Evolutionary conservation across 2,888 invertebrate species (phyloP).

Genomic region (Nebria salina): DNA sequence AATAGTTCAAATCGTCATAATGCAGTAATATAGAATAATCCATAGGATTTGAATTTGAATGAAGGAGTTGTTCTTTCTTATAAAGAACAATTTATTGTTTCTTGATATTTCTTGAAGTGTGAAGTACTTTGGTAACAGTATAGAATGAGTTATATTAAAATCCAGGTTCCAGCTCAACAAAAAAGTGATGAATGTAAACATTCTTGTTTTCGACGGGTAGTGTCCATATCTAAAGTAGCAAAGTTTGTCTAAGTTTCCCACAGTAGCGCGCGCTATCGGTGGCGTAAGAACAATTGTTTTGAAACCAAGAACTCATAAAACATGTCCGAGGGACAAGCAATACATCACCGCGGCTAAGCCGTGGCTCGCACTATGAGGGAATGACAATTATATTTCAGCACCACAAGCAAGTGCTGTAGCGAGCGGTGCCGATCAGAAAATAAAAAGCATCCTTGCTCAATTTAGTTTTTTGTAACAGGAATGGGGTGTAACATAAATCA

Average conservation of each 20-base stretch:
- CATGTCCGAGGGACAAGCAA: background rate
- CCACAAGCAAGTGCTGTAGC: background rate
- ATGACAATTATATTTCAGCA: constrained; percentile 20
- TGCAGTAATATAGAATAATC: no score
- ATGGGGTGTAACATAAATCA: constrained; percentile 33
- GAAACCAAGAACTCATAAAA: constrained; percentile 16
- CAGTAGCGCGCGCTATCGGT: background rate
- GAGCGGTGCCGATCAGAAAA: constrained; percentile 17
- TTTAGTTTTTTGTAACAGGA: constrained; percentile 30
- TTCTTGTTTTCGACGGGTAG: constrained; percentile 1
- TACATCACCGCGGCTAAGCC: background rate
- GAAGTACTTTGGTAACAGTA: background rate
- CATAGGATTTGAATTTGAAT: no score
- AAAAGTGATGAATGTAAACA: background rate
- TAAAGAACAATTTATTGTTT: no score
- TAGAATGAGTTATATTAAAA: background rate
- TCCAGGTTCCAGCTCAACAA: background rate
- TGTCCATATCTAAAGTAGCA: constrained; percentile 1
- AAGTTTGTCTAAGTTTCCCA: constrained; percentile 1
- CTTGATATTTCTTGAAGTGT: background rate
- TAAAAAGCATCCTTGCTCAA: constrained; percentile 38
- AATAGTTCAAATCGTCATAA: no score
- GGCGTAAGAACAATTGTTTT: constrained; percentile 16
- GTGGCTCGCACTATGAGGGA: background rate
- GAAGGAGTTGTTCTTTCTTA: no score